phyloP scores from a whole-genome alignment of 1,140 invertebrate species.

The Onthophagus taurus region DNA sequence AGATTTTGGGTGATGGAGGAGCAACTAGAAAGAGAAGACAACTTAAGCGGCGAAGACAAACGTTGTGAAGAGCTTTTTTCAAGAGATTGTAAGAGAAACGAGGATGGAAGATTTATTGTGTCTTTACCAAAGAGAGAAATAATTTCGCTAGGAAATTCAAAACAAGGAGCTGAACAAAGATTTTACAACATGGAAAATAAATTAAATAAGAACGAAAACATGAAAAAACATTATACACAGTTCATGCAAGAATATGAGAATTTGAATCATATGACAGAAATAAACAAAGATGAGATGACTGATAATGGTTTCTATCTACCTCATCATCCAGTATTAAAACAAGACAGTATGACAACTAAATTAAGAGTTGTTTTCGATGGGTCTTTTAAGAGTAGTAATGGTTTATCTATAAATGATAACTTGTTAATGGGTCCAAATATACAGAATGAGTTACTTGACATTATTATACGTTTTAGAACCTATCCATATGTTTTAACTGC shows the following conservation, averaged over 20 bases:
- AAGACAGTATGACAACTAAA: not conserved
- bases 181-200: conserved; percentile 23
- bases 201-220: conserved; percentile 17
- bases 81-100: too few species aligned
- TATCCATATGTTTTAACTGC: conserved; percentile 8
- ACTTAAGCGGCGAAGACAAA: too few species aligned
- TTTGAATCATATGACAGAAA: conserved; percentile 23
- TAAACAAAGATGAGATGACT: not conserved
- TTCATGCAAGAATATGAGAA: conserved; percentile 31
- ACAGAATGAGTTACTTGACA: not conserved
- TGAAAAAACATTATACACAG: conserved; percentile 21
- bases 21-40: too few species aligned
- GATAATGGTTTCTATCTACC: not conserved
- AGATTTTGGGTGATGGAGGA: too few species aligned
- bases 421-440: not conserved
- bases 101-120: conserved; percentile 25
- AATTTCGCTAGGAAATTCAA: conserved; percentile 2
- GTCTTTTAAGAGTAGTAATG: not conserved
- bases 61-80: too few species aligned
- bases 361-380: conserved; percentile 2
- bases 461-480: not conserved
- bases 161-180: conserved; percentile 13
- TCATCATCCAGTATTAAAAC: conserved; percentile 7
- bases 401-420: conserved; percentile 6
- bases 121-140: conserved; percentile 22